phyloP scores from a whole-genome alignment of 2,797 vertebrate genomes.

The Sphaeramia orbicularis region DNA sequence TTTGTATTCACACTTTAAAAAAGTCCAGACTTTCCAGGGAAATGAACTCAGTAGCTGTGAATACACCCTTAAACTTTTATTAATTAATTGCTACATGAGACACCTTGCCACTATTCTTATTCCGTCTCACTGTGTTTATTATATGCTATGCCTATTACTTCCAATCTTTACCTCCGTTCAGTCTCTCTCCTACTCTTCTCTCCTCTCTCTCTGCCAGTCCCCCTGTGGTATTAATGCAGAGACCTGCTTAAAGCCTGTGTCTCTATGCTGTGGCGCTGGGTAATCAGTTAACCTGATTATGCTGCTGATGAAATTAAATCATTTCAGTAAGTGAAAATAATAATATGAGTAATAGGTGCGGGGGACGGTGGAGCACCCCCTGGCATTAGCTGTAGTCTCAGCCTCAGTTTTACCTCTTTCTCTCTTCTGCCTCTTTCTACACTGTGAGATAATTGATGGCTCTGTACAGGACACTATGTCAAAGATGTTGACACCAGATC shows the following conservation, averaged over 20 bases:
- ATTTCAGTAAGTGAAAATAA: conserved; percentile 85
- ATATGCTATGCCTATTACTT: conserved; percentile 7
- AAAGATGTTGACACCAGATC: conserved; percentile 40
- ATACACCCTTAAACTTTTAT: conserved; percentile 36
- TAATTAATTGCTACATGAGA: conserved; percentile 32
- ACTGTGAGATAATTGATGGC: conserved; percentile 45
- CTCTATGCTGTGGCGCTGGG: conserved; percentile 62
- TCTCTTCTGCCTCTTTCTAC: conserved; percentile 18
- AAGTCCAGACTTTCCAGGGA: too few species aligned
- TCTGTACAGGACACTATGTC: conserved; percentile 29
- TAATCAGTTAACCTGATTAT: conserved; percentile 87
- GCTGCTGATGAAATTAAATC: conserved; percentile 84
- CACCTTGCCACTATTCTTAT: conserved; percentile 9
- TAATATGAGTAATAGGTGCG: conserved; percentile 80
- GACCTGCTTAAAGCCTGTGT: conserved; percentile 71
- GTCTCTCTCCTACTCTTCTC: conserved; percentile 1
- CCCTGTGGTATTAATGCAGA: conserved; percentile 70
- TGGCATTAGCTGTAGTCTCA: conserved; percentile 57
- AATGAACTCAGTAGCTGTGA: too few species aligned
- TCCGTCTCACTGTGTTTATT: conserved; percentile 21
- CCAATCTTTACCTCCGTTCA: conserved; percentile 17
- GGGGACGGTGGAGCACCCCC: conserved; percentile 57
- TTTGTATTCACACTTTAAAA: too few species aligned
- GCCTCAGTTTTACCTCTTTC: conserved; percentile 37
- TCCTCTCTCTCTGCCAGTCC: conserved; percentile 15